phyloP scores from a whole-genome alignment of 2,797 vertebrate genomes.

The Taenioides sp. region DNA sequence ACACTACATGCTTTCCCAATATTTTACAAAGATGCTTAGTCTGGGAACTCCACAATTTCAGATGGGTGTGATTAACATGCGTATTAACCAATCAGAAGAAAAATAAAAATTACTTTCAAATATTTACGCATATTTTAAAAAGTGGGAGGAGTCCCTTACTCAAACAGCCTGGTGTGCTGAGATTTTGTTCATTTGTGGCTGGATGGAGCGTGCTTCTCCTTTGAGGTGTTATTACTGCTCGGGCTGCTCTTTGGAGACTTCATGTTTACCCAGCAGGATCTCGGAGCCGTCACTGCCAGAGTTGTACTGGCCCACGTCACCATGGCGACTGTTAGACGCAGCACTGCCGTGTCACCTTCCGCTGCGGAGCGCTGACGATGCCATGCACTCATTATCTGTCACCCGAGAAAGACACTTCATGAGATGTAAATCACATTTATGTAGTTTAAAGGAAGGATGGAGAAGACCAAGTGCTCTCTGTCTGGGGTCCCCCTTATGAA shows the following conservation, averaged over 20 bases:
- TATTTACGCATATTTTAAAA: not conserved
- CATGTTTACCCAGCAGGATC: slow-evolving; percentile 74
- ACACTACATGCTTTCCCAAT: not conserved
- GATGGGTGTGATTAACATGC: not conserved
- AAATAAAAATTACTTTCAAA: not conserved
- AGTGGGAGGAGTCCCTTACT: not conserved
- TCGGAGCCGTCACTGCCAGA: slow-evolving; percentile 57
- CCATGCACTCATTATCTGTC: slow-evolving; percentile 9
- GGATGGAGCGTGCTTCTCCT: slow-evolving; percentile 42
- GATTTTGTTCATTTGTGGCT: not conserved
- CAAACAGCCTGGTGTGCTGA: slow-evolving; percentile 15
- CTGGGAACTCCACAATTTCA: not conserved
- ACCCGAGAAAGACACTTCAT: not conserved
- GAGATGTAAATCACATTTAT: slow-evolving; percentile 3
- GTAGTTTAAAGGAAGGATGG: not conserved
- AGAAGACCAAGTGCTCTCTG: not conserved
- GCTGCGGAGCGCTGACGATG: slow-evolving; percentile 6
- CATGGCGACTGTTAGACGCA: slow-evolving; percentile 45
- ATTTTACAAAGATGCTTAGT: no score
- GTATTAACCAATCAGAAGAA: not conserved
- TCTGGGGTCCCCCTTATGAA: no score
- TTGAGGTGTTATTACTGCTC: slow-evolving; percentile 74
- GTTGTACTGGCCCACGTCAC: slow-evolving; percentile 36
- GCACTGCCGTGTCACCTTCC: slow-evolving; percentile 42
- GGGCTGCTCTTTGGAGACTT: slow-evolving; percentile 61